A percentile compares a stretch with the other conserved stretches of the same genome.
phyloP scores from a whole-genome alignment of 2,888 invertebrate species.

The Omphaloscelis lunosa region DNA sequence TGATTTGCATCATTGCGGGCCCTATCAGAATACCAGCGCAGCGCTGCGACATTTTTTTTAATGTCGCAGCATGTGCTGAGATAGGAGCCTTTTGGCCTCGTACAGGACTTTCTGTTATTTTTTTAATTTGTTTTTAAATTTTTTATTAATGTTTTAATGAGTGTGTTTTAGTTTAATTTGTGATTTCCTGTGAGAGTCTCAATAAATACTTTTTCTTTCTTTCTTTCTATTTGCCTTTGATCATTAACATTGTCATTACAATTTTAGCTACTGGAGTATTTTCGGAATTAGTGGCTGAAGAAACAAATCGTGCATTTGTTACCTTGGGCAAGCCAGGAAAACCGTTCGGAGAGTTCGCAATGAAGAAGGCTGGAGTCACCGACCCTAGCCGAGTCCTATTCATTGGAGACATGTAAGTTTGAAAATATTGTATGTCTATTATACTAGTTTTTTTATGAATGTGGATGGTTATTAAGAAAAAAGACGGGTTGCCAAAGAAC shows the following conservation, averaged over 20 bases:
- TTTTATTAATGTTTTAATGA: too few relatives aligned
- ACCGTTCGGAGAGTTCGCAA: constrained; percentile 85
- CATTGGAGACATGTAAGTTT: constrained; percentile 95
- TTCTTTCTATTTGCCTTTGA: not conserved
- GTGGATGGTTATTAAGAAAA: not conserved
- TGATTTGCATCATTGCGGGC: too few relatives aligned
- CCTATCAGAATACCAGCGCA: too few relatives aligned
- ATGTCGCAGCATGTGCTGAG: too few relatives aligned
- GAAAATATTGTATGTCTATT: not conserved
- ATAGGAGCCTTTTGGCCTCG: too few relatives aligned
- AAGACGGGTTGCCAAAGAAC: not conserved
- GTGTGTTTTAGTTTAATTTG: too few relatives aligned
- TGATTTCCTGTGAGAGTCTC: too few relatives aligned
- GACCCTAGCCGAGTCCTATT: constrained; percentile 93
- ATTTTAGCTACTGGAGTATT: constrained; percentile 85
- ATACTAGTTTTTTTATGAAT: not conserved
- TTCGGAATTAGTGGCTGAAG: constrained; percentile 81
- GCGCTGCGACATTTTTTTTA: too few relatives aligned
- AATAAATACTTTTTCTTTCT: too few relatives aligned
- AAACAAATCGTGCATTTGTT: constrained; percentile 82
- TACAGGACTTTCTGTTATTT: too few relatives aligned
- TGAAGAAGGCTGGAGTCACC: constrained; percentile 90
- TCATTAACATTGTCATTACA: not conserved
- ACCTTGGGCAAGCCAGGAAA: constrained; percentile 88
- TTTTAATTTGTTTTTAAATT: too few relatives aligned